Evolutionary conservation across 2,888 invertebrate genomes (phyloP), one percentile per base, ranked within the genome.

Genomic region (Electrophaes corylata): DNA sequence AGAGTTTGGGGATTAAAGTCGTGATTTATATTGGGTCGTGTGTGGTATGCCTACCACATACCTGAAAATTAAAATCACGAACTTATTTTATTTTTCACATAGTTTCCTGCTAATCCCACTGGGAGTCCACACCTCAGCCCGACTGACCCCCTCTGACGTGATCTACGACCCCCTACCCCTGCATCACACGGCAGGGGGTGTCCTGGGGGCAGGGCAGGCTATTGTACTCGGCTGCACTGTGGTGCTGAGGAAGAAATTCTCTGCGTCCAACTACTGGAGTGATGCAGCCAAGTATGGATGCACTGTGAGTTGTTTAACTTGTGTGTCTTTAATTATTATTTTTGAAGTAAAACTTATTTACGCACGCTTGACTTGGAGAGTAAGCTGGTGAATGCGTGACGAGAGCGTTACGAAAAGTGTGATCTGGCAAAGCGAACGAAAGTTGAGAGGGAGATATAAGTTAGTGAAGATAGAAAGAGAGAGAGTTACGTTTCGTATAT

Each of bases 121-220:
- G 31, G 96, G 94, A 19, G 90, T 95, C 0, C 89, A 93, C 73
- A 92, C 91, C 35, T 94, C 96, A 84, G 88, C 95, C 12, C 91
- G 91, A 0, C 83, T 98, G 29, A 88, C 78, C 0, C 60, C 81
- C 0, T 70, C 87, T 0, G 99, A 99, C 78, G 89, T 97, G 0
- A 84, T 98, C 16, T 99, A 99, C 81, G 96, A 96, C 75, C 95
- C 97, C 0, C 91, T 99, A 54, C 99, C 99, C 0, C 92, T 99
- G 0, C 99, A 99, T 76, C 99, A 99, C 78, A 96, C 97, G 0
- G 97, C 98, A 0, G 98, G 98, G 0, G 98, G 98, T 0, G 94
- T 97, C 44, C 88, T 98, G 11, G 97, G 97, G 1, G 93, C 95
- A 1, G 97, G 98, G 0, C 96, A 96, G 74, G 93, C 95, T 0